Evolutionary conservation across 2,888 invertebrate genomes (phyloP).

Genomic region (Pyralis farinalis): DNA sequence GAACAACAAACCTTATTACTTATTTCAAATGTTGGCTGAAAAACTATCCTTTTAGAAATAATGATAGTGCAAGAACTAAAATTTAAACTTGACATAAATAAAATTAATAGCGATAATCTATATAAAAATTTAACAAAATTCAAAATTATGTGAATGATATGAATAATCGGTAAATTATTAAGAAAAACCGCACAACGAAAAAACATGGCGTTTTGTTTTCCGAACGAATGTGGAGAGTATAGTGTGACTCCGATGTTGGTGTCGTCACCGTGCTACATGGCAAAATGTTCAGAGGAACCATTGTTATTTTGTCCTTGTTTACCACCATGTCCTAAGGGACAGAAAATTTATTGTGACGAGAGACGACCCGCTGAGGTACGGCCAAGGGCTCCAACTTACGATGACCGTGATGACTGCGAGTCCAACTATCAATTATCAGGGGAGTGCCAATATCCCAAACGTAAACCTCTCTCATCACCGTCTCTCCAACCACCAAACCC

Average conservation of each 20-base stretch:
- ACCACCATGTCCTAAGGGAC: slow-evolving; percentile 42
- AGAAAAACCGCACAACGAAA: slow-evolving; percentile 19
- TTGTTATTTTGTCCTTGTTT: slow-evolving; percentile 42
- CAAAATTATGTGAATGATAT: slow-evolving; percentile 31
- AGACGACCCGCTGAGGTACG: slow-evolving; percentile 22
- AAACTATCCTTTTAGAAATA: too few species aligned
- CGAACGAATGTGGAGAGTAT: slow-evolving; percentile 41
- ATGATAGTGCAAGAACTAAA: slow-evolving; percentile 5
- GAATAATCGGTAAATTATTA: slow-evolving; percentile 26
- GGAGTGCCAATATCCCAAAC: not conserved
- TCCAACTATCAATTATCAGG: not conserved
- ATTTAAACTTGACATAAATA: slow-evolving; percentile 32
- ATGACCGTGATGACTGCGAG: slow-evolving; percentile 10
- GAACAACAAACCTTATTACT: too few species aligned
- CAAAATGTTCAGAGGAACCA: slow-evolving; percentile 37
- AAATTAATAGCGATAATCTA: not conserved
- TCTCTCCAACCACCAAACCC: slow-evolving; percentile 20
- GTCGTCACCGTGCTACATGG: slow-evolving; percentile 26
- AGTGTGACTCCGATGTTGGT: slow-evolving; percentile 49
- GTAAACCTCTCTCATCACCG: not conserved
- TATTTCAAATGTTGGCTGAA: too few species aligned
- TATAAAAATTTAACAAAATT: slow-evolving; percentile 13
- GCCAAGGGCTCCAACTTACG: slow-evolving; percentile 9
- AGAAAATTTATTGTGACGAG: slow-evolving; percentile 40
- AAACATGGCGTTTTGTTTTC: slow-evolving; percentile 54